Conservation (phyloP, 2,888 invertebrate species). For the Chamaedrilus cognettii region DNA sequence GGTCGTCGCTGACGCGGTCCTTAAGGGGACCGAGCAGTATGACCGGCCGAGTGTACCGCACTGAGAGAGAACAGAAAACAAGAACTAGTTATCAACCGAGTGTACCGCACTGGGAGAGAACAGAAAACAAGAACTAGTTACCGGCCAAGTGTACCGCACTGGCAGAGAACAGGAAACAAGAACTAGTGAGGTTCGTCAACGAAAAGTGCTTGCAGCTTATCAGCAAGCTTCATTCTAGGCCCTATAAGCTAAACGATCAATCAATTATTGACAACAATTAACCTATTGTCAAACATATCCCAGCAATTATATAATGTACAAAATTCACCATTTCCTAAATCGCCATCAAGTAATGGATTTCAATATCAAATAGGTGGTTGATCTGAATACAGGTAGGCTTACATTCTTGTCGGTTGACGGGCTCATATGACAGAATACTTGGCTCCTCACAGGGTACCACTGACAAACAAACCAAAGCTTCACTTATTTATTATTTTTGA, state of each 20-base stretch:
- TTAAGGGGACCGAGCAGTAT: conserved; percentile 6
- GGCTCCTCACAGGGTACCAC: conserved; percentile 10
- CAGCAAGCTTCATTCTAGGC: too few relatives aligned
- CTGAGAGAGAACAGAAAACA: conserved; percentile 1
- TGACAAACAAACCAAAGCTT: not conserved
- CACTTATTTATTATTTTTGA: not conserved
- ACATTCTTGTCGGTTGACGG: conserved; percentile 84
- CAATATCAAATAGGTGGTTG: too few relatives aligned
- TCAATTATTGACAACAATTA: too few relatives aligned
- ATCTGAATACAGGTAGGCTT: conserved; percentile 28
- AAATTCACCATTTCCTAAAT: too few relatives aligned
- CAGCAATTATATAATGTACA: too few relatives aligned
- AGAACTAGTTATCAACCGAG: not conserved
- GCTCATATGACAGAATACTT: conserved; percentile 78
- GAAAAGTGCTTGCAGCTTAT: too few relatives aligned
- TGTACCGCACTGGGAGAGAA: conserved; percentile 9
- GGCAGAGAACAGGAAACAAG: not conserved
- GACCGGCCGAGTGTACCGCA: conserved; percentile 12
- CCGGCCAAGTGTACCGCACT: conserved; percentile 12
- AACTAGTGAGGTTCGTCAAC: conserved; percentile 4
- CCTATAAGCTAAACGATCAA: too few relatives aligned
- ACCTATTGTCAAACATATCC: too few relatives aligned
- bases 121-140: not conserved
- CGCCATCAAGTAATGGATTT: too few relatives aligned
- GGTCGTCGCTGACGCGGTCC: conserved; percentile 14